phyloP scores from a whole-genome alignment of 1,140 invertebrate genomes.

The Eueides isabella region DNA sequence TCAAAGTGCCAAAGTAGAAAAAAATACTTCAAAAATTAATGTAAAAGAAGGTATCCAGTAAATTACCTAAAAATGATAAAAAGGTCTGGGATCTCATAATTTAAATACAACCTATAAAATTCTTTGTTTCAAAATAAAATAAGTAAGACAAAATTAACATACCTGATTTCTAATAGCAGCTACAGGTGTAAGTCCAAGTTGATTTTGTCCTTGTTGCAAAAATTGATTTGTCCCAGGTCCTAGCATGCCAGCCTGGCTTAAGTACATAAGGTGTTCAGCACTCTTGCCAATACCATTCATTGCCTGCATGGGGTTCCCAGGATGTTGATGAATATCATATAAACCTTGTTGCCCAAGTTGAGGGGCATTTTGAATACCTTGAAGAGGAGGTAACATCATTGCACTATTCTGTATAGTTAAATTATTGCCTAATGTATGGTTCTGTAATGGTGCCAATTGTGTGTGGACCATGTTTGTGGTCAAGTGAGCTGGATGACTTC shows the following conservation, averaged over 20 bases:
- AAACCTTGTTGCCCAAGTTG: constrained; percentile 78
- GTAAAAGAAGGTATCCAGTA: too few relatives aligned
- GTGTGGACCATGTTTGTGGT: constrained; percentile 80
- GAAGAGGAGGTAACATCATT: constrained; percentile 74
- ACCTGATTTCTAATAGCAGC: constrained; percentile 82
- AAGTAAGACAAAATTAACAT: constrained; percentile 42
- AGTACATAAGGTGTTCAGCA: constrained; percentile 86
- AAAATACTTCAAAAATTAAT: too few relatives aligned
- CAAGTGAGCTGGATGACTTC: constrained; percentile 73
- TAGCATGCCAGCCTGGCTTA: constrained; percentile 85
- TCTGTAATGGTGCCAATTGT: constrained; percentile 76
- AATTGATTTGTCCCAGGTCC: constrained; percentile 85
- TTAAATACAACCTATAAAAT: neutral
- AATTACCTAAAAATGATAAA: too few relatives aligned
- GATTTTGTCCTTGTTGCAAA: constrained; percentile 84
- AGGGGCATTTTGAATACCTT: constrained; percentile 74
- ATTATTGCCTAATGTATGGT: constrained; percentile 72
- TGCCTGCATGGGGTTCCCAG: constrained; percentile 76
- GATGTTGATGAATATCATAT: constrained; percentile 83
- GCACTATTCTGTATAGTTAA: constrained; percentile 72
- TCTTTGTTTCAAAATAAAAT: neutral
- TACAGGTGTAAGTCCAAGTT: constrained; percentile 83
- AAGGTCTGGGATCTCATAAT: neutral
- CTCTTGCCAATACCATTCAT: constrained; percentile 84
- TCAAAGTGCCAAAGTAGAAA: too few relatives aligned